phyloP scores from a whole-genome alignment of 2,113 vertebrate genomes.

The Oriolus oriolus region DNA sequence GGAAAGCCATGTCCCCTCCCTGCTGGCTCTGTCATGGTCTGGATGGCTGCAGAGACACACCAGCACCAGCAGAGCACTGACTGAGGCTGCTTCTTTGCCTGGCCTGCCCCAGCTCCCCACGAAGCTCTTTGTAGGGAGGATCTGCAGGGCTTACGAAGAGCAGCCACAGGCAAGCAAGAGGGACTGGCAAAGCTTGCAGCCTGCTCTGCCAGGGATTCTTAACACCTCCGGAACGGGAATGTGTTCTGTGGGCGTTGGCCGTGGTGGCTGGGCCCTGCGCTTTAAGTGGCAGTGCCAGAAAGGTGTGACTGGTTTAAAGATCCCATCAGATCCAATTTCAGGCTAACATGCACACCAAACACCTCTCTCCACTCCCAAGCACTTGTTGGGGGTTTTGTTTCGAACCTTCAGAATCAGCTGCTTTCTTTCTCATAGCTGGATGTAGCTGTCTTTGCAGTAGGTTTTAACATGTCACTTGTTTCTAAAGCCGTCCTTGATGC shows the following conservation, averaged over 20 bases:
- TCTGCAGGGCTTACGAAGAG: neutral
- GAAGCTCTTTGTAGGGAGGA: neutral
- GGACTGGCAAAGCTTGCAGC: neutral
- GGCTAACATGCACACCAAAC: neutral
- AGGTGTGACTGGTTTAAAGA: neutral
- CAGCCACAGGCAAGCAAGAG: accelerated
- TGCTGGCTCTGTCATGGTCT: neutral
- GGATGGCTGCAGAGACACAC: neutral
- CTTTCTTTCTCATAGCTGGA: neutral
- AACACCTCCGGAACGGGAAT: accelerated
- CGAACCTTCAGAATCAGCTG: neutral
- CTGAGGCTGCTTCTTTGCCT: neutral
- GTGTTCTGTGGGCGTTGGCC: neutral
- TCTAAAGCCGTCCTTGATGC: neutral
- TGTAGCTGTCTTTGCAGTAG: neutral
- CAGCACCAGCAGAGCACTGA: neutral
- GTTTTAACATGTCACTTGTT: neutral
- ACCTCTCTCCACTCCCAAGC: neutral
- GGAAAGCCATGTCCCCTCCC: accelerated
- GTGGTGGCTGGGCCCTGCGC: neutral
- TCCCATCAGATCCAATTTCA: neutral
- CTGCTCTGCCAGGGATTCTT: neutral
- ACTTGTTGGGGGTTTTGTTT: neutral
- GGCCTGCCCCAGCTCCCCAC: neutral
- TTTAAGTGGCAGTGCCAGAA: neutral